Evolutionary conservation across 1,140 invertebrate species (phyloP).

Genomic region (Stegodyphus dumicola): DNA sequence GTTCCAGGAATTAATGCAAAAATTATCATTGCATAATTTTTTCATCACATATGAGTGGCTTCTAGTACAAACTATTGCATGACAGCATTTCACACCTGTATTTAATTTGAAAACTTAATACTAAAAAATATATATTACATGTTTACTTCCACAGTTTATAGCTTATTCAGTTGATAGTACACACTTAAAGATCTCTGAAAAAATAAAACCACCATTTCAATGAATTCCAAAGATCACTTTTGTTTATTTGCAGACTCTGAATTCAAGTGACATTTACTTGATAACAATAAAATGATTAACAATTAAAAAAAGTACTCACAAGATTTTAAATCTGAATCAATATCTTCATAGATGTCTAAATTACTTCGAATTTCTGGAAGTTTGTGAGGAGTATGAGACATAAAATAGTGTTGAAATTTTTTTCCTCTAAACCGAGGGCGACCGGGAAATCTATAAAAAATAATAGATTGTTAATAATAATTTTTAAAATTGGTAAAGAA

Average conservation of each 20-base stretch:
- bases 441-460: slow-evolving; percentile 38
- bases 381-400: slow-evolving; percentile 7
- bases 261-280: too few species aligned
- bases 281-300: background rate
- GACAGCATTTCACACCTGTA: too few species aligned
- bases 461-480: background rate
- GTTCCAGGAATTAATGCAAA: too few species aligned
- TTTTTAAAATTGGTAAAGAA: background rate
- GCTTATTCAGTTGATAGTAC: too few species aligned
- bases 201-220: too few species aligned
- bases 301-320: slow-evolving; percentile 4
- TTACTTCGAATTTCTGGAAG: background rate
- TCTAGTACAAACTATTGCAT: too few species aligned
- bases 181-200: too few species aligned
- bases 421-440: slow-evolving; percentile 36
- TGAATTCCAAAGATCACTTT: background rate
- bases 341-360: slow-evolving; percentile 36
- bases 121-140: too few species aligned
- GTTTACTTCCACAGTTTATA: too few species aligned
- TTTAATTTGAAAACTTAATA: too few species aligned
- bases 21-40: too few species aligned
- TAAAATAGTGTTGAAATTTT: slow-evolving; percentile 24
- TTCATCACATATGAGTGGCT: too few species aligned
- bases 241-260: background rate
- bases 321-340: slow-evolving; percentile 6